Evolutionary conservation across 2,113 vertebrate species (phyloP), one percentile per base, ranked within the genome.

Genomic region (Anolis sagrei): DNA sequence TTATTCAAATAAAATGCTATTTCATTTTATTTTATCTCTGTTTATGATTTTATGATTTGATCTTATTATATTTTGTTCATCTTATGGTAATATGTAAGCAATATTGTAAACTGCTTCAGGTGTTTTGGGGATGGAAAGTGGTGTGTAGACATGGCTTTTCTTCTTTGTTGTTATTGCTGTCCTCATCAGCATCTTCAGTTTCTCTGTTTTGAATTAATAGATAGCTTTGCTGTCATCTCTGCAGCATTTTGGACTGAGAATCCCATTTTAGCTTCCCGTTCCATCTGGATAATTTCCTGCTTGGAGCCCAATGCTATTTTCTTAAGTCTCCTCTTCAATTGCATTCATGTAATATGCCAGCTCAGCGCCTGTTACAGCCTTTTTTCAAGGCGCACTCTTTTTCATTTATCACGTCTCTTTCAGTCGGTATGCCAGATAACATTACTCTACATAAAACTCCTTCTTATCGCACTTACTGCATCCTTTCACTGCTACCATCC

Each of bases 381-480:
- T 86, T 70, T 89, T 85, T 89, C 83, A 80, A 21, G 78, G 48
- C 68, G 36, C 1, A 23, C 25, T 1, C 3, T 85, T 87, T 34
- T 75, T 89, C 83, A 83, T 58, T 87, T 82, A 62, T 74, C 70
- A 58, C 10, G 7, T 8, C 19, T 6, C 86, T 86, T 83, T 68
- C 85, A 82, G 51, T 79, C 54, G 27, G 5, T 2, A n/a, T 75
- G 76, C 84, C 68, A 79, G 66, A 79, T 79, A 79, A 62, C 62
- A 32, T 79, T 62, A 79, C 21, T 79, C 76, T 81, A 75, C 85
- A 87, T 74, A 79, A 29, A 68, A 11, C 83, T 92, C 85, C 86
- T 64, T 34, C n/a, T 29, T 88, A 64, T 25, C 78, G 85, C 83
- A 6, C 68, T 91, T 86, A 58, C 92, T 74, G 87, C 86, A 85